Percentiles rank a stretch among this genome's conserved stretches.
Evolutionary conservation across 2,113 vertebrate species (phyloP).

Genomic region (Clupea harengus): DNA sequence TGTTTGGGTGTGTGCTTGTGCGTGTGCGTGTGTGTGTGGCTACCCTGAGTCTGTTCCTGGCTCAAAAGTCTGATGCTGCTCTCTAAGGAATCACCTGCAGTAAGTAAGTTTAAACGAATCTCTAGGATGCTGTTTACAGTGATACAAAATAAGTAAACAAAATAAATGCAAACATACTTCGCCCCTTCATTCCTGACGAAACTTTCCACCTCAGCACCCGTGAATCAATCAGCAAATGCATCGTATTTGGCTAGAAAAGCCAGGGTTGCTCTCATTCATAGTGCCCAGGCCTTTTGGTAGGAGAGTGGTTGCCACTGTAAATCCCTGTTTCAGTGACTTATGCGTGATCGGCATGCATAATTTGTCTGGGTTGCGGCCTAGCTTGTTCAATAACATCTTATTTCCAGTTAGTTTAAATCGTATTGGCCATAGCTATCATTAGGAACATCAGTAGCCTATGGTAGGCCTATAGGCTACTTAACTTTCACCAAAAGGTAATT

Average conservation of each 20-base stretch:
- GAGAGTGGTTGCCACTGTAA: not conserved
- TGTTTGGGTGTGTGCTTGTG: not conserved
- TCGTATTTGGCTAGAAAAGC: not conserved
- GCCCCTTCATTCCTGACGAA: not conserved
- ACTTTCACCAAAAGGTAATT: too few relatives aligned
- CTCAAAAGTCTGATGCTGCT: not conserved
- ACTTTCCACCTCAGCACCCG: not conserved
- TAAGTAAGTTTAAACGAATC: not conserved
- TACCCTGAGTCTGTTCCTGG: not conserved
- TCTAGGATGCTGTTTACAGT: not conserved
- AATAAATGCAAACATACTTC: not conserved
- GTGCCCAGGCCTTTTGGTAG: not conserved
- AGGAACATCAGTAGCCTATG: too few relatives aligned
- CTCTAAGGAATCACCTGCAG: not conserved
- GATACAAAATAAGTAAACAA: not conserved
- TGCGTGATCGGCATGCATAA: not conserved
- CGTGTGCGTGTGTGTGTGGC: not conserved
- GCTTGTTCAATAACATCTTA: not conserved
- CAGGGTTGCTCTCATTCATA: not conserved
- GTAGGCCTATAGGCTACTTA: too few relatives aligned
- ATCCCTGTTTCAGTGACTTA: not conserved
- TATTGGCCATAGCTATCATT: not conserved
- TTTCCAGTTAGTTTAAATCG: not conserved
- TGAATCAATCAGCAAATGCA: not conserved
- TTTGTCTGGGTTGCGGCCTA: not conserved